Base-by-base conservation (phyloP, 1,140 invertebrate genomes). In the Lamellibrachia luymesi region DNA sequence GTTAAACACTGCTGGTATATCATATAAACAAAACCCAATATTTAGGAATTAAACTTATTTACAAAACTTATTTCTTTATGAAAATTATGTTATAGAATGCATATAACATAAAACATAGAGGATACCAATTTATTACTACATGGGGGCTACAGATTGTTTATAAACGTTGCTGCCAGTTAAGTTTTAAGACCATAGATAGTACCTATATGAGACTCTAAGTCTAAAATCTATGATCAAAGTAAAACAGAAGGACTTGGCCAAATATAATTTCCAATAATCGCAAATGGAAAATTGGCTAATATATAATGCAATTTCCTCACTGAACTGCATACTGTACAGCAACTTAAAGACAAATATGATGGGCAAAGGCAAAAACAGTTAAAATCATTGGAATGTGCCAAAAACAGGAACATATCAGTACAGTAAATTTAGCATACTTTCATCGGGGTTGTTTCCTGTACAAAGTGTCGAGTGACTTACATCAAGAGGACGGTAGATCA, bases 381-480 rank as follows among this genome's bases (percentile, higher is more conserved):
- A 80, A 80, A 80, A 10, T 80, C 64, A 10, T 56, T 56, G 13
- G 13, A 56, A 56, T 56, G 38, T 56, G 52, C 52, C 6, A 7
- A 56, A 56, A 56, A 56, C 13, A 56, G 13, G 25, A 2, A 80
- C 13, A 80, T 56, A 7, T 56, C 52, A 7, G 6, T 56, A 56
- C 52, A 56, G 13, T 6, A 13, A 56, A 56, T 56, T 1, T 56
- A 7, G 13, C 52, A 56, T 56, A 56, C 6, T 56, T 6, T 56
- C 6, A 56, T 56, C 6, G 6, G 52, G 13, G 13, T 22, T 80
- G 17, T 22, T 80, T 22, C 6, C 2, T 6, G 2, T 80, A 91
- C 6, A 91, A 51, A 25, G 91, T 10, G 2, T 91, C 6, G 91
- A 17, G 91, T 51, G 25, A 92, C 92, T 92, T 52, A 92, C 92